phyloP scores from a whole-genome alignment of 2,113 vertebrate genomes.

The Nothocercus julius region DNA sequence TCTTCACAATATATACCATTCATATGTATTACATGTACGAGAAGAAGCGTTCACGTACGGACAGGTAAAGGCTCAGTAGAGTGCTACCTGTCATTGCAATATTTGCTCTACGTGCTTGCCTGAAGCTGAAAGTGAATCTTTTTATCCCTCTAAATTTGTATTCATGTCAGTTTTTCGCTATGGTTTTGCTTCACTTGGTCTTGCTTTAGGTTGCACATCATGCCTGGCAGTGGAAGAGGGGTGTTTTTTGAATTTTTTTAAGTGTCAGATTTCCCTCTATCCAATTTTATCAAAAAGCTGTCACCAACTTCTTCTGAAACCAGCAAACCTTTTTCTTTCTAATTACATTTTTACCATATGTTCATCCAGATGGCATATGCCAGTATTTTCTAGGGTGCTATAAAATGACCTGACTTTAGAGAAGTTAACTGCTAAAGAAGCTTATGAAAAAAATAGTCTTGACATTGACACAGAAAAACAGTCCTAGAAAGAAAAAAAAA shows the following conservation, averaged over 20 bases:
- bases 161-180: constrained; percentile 17
- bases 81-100: neutral
- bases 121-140: neutral
- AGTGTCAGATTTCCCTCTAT: constrained; percentile 58
- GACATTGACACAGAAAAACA: constrained; percentile 28
- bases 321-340: constrained; percentile 53
- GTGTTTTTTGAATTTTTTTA: neutral
- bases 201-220: constrained; percentile 8
- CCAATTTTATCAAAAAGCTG: constrained; percentile 66
- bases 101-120: neutral
- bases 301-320: constrained; percentile 57
- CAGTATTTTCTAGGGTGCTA: constrained; percentile 69
- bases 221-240: constrained; percentile 10
- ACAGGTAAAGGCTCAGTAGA: neutral
- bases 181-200: neutral
- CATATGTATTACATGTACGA: neutral
- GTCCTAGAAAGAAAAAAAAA: neutral
- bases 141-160: neutral
- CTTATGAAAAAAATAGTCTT: constrained; percentile 55
- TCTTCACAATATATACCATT: neutral
- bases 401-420: constrained; percentile 73
- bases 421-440: constrained; percentile 63
- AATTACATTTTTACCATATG: constrained; percentile 75
- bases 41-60: neutral
- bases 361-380: constrained; percentile 72